Evolutionary conservation across 2,888 invertebrate genomes (phyloP).

Genomic region (Bellardia bayeri): DNA sequence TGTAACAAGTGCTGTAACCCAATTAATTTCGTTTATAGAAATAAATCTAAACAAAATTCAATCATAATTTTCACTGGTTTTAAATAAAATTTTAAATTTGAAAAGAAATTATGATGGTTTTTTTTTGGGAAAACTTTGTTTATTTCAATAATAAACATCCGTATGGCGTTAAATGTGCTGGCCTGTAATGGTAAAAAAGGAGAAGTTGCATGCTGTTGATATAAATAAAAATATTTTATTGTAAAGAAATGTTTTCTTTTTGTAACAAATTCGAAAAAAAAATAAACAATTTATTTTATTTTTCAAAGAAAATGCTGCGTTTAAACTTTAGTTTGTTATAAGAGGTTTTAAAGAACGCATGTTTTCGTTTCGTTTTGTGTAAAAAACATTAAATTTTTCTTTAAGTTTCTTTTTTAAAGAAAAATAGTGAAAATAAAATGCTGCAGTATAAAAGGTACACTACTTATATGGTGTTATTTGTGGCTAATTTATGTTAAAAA

Average conservation of each 20-base stretch:
- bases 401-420: neutral
- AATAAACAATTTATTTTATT: conserved; percentile 51
- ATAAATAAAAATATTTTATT: neutral
- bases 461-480: neutral
- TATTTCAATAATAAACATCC: conserved; percentile 64
- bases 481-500: conserved; percentile 24
- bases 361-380: conserved; percentile 17
- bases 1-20: conserved; percentile 35
- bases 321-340: conserved; percentile 56
- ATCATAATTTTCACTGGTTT: conserved; percentile 50
- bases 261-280: conserved; percentile 16
- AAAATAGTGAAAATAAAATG: conserved; percentile 20
- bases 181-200: neutral
- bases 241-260: conserved; percentile 17
- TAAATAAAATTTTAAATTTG: neutral
- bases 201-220: conserved; percentile 50
- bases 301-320: conserved; percentile 32
- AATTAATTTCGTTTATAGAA: conserved; percentile 21
- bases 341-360: conserved; percentile 58
- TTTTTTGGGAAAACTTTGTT: conserved; percentile 27
- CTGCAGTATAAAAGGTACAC: conserved; percentile 57
- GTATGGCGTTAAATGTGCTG: conserved; percentile 31
- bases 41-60: conserved; percentile 62
- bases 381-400: neutral
- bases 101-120: conserved; percentile 54